Evolutionary conservation across 1,140 invertebrate genomes (phyloP).

Genomic region (Leptinotarsa lineolata): DNA sequence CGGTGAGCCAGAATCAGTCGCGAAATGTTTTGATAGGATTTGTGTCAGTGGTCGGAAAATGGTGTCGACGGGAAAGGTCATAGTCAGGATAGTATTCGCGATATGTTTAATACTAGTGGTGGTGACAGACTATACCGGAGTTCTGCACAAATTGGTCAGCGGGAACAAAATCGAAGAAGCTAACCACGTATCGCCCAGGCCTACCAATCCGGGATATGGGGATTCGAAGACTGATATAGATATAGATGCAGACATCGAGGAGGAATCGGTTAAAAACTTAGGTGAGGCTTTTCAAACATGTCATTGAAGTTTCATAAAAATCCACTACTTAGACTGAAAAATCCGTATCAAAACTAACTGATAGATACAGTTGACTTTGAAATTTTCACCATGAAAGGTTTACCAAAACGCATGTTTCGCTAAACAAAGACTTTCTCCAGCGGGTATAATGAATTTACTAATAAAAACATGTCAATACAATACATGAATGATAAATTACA

Average conservation of each 20-base stretch:
- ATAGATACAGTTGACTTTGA: too few relatives aligned
- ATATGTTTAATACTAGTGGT: conserved; percentile 50
- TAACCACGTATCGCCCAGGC: conserved; percentile 40
- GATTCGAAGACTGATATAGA: conserved; percentile 53
- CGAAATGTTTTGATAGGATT: conserved; percentile 15
- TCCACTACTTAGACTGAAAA: too few relatives aligned
- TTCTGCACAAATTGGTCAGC: conserved; percentile 50
- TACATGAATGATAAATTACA: too few relatives aligned
- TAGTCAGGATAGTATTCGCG: conserved; percentile 49
- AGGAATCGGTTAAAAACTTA: conserved; percentile 51
- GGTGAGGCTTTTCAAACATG: conserved; percentile 34
- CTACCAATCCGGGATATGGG: conserved; percentile 54
- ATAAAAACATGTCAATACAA: too few relatives aligned
- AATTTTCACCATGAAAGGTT: too few relatives aligned
- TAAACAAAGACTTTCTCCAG: too few relatives aligned
- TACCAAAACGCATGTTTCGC: too few relatives aligned
- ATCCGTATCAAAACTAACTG: too few relatives aligned
- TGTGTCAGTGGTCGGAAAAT: conserved; percentile 24
- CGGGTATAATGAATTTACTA: too few relatives aligned
- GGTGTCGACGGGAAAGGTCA: conserved; percentile 48
- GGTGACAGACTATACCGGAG: conserved; percentile 50
- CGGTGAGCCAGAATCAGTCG: conserved; percentile 22
- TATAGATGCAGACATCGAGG: conserved; percentile 55
- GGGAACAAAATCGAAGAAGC: conserved; percentile 42
- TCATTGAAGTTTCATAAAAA: not conserved